phyloP scores from a whole-genome alignment of 2,888 invertebrate genomes.

The Loripinus fragilis region DNA sequence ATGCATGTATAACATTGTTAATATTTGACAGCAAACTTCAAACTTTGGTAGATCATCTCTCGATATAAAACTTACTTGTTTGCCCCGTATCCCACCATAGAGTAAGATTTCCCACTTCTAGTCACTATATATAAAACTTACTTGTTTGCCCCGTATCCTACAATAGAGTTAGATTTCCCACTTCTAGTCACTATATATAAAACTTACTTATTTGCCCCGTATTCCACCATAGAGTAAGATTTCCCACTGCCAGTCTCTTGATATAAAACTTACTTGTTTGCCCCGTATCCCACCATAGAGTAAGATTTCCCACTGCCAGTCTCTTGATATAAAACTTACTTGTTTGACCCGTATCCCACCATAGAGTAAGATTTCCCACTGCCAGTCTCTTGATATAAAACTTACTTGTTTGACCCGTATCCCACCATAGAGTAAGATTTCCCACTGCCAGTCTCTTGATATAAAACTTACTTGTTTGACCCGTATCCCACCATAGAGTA shows the following conservation, averaged over 20 bases:
- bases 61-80: constrained; percentile 81
- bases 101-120: constrained; percentile 83
- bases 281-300: constrained; percentile 83
- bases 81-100: constrained; percentile 83
- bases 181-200: no score
- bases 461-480: constrained; percentile 79
- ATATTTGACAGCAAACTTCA: no score
- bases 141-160: constrained; percentile 82
- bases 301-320: no score
- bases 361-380: constrained; percentile 83
- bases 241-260: constrained; percentile 81
- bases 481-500: constrained; percentile 84
- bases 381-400: no score
- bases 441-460: no score
- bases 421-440: constrained; percentile 84
- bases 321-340: no score
- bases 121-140: no score
- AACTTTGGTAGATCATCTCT: no score
- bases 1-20: no score
- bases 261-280: constrained; percentile 80
- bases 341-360: constrained; percentile 83
- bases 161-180: constrained; percentile 84
- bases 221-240: constrained; percentile 84
- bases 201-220: constrained; percentile 80
- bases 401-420: constrained; percentile 81